Base-by-base conservation (phyloP, 2,888 invertebrate species). In the Scaptomyza flava region DNA sequence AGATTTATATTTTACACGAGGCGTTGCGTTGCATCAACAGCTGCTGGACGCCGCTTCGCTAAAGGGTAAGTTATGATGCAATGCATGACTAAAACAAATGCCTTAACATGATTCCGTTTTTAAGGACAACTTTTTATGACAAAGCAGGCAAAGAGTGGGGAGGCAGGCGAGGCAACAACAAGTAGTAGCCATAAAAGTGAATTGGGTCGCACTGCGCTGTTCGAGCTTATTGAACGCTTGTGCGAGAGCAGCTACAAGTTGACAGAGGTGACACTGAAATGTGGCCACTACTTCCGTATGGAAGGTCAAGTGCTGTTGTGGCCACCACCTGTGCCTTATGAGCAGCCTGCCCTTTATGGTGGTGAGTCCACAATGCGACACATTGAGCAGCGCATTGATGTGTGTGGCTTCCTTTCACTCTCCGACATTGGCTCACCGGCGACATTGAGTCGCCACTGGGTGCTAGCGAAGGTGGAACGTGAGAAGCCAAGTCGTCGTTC, bases 401-500 rank as follows among this genome's bases (percentile, higher is more conserved):
- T 98, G 17, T 95, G 97, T 89, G 98, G 98, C 0, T 98, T 98
- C 90, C 92, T 99, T 53, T 94, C 96, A n/a, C 95, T 97, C 8
- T 94, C 95, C 3, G 98, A 98, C 89, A 95, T 98, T 54, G 96
- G 96, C 34, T 98, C 98, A 63, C 98, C 98, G 3, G 97, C 97
- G 89, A 96, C 97, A 3, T 93, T 98, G 68, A 98, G 98, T 68
- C 94, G 98, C 41, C 98, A 99, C 92, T 93, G 98, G 68, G 95
- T 99, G 7, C 93, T 98, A 74, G 97, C 98, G 0, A 94, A 95
- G 72, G 93, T 94, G 23, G 93, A 93, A 5, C 91, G 92, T 0
- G 93, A 93, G 91, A 92, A 87, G 72, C 90, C 77, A 1, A 91
- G 79, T 85, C 91, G 91, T 87, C 91, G 91, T 89, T 85, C 89